These are phyloP conservation scores for Neosilurus hyrtlii DNA, from an alignment of 2,797 vertebrate species.

Conservation along the genomic window DNA sequence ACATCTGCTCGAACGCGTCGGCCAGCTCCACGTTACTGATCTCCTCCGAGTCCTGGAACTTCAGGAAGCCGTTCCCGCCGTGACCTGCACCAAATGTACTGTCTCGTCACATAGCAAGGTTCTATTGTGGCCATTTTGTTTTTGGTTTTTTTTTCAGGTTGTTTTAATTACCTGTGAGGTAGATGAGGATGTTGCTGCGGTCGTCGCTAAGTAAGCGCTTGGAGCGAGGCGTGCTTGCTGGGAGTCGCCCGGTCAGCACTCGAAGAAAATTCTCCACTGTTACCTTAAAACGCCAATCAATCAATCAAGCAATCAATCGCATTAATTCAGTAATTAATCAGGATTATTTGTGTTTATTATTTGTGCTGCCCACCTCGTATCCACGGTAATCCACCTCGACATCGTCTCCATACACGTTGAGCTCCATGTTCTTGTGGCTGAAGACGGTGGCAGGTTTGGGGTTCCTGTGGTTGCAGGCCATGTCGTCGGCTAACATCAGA, in stretches of 20 bases:
- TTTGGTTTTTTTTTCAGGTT: too few species aligned
- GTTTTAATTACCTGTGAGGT: conserved; percentile 84
- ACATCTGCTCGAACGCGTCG: conserved; percentile 98
- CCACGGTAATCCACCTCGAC: conserved; percentile 98
- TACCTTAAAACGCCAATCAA: conserved; percentile 72
- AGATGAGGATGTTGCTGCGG: conserved; percentile 97
- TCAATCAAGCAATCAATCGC: background rate
- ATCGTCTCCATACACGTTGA: conserved; percentile 97
- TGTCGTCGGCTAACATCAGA: conserved; percentile 97
- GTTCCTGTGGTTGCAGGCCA: conserved; percentile 97
- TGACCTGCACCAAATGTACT: conserved; percentile 75
- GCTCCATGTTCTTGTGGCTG: conserved; percentile 98
- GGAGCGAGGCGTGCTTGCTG: conserved; percentile 90
- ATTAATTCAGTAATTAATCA: background rate
- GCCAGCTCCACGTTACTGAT: conserved; percentile 97
- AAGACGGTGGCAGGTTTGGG: conserved; percentile 97
- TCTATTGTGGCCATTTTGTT: background rate
- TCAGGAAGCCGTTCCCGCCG: conserved; percentile 95
- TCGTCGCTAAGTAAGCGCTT: conserved; percentile 97
- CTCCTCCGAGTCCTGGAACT: conserved; percentile 99
- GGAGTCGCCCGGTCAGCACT: conserved; percentile 91
- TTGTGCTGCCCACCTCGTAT: conserved; percentile 82
- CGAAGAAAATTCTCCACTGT: conserved; percentile 96
- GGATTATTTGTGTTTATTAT: too few species aligned
- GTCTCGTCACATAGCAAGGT: background rate